Percentiles rank a stretch among this genome's conserved stretches.
phyloP scores from a whole-genome alignment of 2,888 invertebrate species.

The Ctenicera cuprea region DNA sequence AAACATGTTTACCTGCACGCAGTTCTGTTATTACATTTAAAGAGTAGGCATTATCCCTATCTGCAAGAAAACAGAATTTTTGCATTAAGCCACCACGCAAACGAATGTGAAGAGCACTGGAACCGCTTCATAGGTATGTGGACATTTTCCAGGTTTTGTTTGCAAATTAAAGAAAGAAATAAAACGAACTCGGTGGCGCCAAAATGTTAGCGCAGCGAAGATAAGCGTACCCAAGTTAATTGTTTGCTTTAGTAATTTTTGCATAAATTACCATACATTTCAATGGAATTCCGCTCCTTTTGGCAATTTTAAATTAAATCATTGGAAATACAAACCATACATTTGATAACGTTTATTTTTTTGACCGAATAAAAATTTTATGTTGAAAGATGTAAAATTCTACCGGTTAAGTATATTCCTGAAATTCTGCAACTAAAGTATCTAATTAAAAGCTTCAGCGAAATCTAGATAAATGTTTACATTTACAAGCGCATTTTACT shows the following conservation, averaged over 20 bases:
- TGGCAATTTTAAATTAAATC: slow-evolving; percentile 17
- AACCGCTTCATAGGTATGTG: not conserved
- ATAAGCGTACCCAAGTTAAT: slow-evolving; percentile 41
- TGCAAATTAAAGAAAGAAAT: slow-evolving; percentile 26
- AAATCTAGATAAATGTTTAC: slow-evolving; percentile 20
- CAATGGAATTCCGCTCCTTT: slow-evolving; percentile 13
- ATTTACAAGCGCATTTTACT: slow-evolving; percentile 26
- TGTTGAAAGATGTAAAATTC: not conserved
- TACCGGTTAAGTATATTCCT: not conserved
- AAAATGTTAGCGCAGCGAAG: slow-evolving; percentile 38
- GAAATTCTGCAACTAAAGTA: slow-evolving; percentile 18
- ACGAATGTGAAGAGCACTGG: not conserved
- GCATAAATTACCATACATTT: slow-evolving; percentile 47
- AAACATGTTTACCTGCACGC: slow-evolving; percentile 53
- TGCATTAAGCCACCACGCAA: slow-evolving; percentile 6
- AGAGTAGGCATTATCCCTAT: slow-evolving; percentile 31
- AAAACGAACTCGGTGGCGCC: slow-evolving; percentile 42
- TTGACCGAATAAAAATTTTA: too few relatives aligned
- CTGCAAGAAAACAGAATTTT: slow-evolving; percentile 22
- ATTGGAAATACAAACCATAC: slow-evolving; percentile 2
- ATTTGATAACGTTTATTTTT: not conserved
- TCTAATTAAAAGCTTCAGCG: slow-evolving; percentile 18
- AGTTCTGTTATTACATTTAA: slow-evolving; percentile 46
- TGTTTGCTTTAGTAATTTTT: slow-evolving; percentile 46
- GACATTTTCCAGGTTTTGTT: slow-evolving; percentile 17